Conservation (phyloP, 2,113 vertebrate genomes). For the Catharus minimus region DNA sequence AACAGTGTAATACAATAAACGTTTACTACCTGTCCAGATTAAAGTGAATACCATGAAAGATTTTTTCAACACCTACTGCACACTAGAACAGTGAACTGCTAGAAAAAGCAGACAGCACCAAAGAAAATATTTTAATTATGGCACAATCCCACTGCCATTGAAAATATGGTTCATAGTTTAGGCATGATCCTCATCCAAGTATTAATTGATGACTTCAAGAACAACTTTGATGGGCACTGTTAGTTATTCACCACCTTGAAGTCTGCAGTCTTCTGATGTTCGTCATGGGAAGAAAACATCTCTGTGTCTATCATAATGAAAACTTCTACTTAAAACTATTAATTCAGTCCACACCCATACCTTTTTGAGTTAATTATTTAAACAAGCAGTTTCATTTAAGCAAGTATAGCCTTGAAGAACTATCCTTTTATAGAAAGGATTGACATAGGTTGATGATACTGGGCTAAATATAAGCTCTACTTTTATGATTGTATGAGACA, state of each 20-base stretch:
- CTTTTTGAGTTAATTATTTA: background rate
- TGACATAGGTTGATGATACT: background rate
- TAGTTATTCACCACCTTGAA: background rate
- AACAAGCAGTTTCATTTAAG: background rate
- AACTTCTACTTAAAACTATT: background rate
- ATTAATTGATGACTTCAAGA: background rate
- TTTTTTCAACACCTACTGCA: background rate
- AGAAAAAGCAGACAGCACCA: background rate
- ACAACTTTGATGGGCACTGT: background rate
- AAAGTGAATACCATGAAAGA: background rate
- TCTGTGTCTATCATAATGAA: accelerated
- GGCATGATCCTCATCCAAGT: background rate
- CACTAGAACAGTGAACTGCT: background rate
- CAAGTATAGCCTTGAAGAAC: background rate
- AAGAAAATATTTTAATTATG: background rate
- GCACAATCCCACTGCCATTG: background rate
- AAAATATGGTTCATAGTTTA: background rate
- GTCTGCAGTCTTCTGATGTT: background rate
- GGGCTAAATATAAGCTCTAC: background rate
- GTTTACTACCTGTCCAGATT: background rate
- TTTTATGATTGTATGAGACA: background rate
- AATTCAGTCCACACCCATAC: background rate
- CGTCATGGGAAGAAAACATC: background rate
- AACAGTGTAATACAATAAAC: background rate
- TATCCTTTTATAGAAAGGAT: background rate